These are phyloP conservation scores for Pyrocoelia pectoralis DNA, from an alignment of 2,888 invertebrate species.

Conservation along the genomic window DNA sequence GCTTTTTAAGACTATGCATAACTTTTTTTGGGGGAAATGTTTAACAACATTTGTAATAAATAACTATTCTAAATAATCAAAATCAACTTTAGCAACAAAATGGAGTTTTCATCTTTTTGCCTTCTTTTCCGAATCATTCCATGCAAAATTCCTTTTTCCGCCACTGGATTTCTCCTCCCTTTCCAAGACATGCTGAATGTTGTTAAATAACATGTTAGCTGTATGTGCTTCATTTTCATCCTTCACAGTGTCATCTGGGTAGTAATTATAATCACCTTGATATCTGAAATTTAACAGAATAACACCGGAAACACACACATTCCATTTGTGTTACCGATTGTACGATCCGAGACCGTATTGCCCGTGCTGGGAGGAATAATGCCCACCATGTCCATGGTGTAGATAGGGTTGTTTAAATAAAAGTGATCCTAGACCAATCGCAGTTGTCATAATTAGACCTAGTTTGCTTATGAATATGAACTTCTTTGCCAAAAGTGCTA, in stretches of 20 bases:
- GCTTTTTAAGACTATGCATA: no score
- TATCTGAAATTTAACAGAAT: slow-evolving; percentile 44
- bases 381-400: slow-evolving; percentile 47
- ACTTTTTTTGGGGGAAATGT: no score
- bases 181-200: slow-evolving; percentile 36
- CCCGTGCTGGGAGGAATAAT: slow-evolving; percentile 37
- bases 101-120: slow-evolving; percentile 39
- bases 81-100: no score
- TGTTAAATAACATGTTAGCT: slow-evolving; percentile 43
- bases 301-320: no score
- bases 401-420: slow-evolving; percentile 48
- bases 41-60: no score
- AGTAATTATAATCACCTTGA: slow-evolving; percentile 46
- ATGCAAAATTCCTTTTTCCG: slow-evolving; percentile 57
- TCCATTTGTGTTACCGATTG: slow-evolving; percentile 15
- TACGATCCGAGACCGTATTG: slow-evolving; percentile 26
- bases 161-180: slow-evolving; percentile 30
- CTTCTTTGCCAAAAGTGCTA: slow-evolving; percentile 79
- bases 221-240: slow-evolving; percentile 37
- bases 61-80: no score
- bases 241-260: slow-evolving; percentile 55
- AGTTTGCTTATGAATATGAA: slow-evolving; percentile 78
- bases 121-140: slow-evolving; percentile 54
- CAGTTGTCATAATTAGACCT: slow-evolving; percentile 73
- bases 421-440: slow-evolving; percentile 67